Conservation (phyloP, 2,797 vertebrate genomes). For the Galagoides demidoff region DNA sequence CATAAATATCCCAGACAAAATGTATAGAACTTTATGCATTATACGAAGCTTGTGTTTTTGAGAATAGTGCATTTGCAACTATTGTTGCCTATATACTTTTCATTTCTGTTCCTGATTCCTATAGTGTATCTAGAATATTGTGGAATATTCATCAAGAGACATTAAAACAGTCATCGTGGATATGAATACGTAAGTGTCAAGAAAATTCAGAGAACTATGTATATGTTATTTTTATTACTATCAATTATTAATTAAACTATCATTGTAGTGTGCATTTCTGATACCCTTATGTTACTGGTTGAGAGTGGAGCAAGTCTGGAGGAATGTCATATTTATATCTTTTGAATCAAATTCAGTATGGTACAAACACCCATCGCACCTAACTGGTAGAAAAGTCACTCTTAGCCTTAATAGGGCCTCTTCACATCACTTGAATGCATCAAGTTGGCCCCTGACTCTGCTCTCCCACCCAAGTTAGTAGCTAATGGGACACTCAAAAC, state of each 20-base stretch:
- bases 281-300: background rate
- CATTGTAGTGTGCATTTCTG: background rate
- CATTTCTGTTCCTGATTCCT: background rate
- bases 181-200: background rate
- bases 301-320: background rate
- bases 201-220: background rate
- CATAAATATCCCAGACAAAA: background rate
- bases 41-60: background rate
- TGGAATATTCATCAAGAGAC: background rate
- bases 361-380: background rate
- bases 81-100: background rate
- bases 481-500: background rate
- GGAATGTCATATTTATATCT: background rate
- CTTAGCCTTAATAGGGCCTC: background rate
- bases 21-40: background rate
- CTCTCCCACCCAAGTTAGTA: background rate
- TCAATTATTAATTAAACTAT: background rate
- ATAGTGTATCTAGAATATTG: background rate
- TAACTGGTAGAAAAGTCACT: background rate
- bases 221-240: background rate
- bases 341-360: background rate
- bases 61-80: background rate
- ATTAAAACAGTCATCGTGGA: background rate
- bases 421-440: background rate
- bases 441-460: background rate